Evolutionary conservation across 2,797 vertebrate species (phyloP).

Genomic region (Pseudocheirus occidentalis): DNA sequence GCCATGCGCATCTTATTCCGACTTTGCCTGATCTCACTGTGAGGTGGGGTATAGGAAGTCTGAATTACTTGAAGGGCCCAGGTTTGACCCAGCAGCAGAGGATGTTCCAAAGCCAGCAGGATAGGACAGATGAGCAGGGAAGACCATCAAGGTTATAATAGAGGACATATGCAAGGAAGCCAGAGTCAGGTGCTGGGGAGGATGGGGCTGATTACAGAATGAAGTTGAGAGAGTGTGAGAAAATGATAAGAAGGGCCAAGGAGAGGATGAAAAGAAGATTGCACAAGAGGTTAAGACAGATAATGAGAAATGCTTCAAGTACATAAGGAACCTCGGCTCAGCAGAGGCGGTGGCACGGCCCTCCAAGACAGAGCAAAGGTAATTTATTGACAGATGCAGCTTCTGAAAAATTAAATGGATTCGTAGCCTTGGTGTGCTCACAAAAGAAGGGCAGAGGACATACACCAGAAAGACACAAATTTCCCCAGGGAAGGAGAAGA

Average conservation of each 20-base stretch:
- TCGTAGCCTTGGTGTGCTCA: conserved; percentile 77
- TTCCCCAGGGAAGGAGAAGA: conserved; percentile 83
- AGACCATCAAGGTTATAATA: conserved; percentile 41
- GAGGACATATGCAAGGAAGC: conserved; percentile 28
- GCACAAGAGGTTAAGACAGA: conserved; percentile 75
- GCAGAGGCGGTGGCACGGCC: conserved; percentile 67
- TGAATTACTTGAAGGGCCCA: not conserved
- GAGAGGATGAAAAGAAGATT: conserved; percentile 78
- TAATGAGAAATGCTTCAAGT: conserved; percentile 80
- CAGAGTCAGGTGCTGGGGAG: conserved; percentile 46
- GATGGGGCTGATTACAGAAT: conserved; percentile 48
- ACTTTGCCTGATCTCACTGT: not conserved
- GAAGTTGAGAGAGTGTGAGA: conserved; percentile 67
- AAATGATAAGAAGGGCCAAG: conserved; percentile 77
- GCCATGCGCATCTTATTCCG: not conserved
- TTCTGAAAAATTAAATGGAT: conserved; percentile 81
- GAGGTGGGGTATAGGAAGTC: not conserved
- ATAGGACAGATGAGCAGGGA: not conserved
- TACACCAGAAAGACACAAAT: conserved; percentile 80
- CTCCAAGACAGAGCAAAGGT: conserved; percentile 79
- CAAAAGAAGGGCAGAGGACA: conserved; percentile 84
- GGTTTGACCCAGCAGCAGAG: not conserved
- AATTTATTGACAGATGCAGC: conserved; percentile 83
- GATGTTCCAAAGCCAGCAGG: not conserved
- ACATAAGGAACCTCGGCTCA: conserved; percentile 63